Evolutionary conservation across 2,888 invertebrate genomes (phyloP), one percentile per base, ranked within the genome.

Genomic region (Liopterus haemorrhoidalis): DNA sequence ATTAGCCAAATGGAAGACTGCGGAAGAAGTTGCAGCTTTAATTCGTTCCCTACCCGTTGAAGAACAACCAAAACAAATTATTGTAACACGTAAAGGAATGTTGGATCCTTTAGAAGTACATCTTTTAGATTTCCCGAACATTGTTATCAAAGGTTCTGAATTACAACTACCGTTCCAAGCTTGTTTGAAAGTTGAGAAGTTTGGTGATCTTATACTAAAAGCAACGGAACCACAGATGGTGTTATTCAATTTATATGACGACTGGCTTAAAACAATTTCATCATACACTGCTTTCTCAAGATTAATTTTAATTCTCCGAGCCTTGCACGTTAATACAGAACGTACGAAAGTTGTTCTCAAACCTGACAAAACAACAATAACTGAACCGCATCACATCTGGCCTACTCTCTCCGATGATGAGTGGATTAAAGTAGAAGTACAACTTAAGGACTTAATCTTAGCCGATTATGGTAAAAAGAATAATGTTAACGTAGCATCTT

Each of bases 201-300:
- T 99, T 63, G 99, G 99, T 43, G 99, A 99, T 72, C 75, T 99
- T 47, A 99, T 99, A 61, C 73, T 99, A 42, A 99, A 99, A 69
- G 99, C 99, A 1, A 99, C 96, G 0, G 99, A 99, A 64, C 99
- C 99, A 0, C 99, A 99, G 71, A 99, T 99, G 99, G 97, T 99
- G 30, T 73, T 99, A 20, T 99, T 99, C 73, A 99, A 99, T 71
- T 73, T 99, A 36, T 99, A 97, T 60, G 99, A 99, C 61, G 99
- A 99, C 69, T 99, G 99, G 99, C 73, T 99, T 46, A 97, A 97
- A 69, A 96, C 97, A 0, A 97, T 99, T 59, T 97, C 97, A 0
- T 97, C 96, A 0, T 99, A 99, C 66, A 99, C 99, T 2, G 95
- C 96, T 0, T 99, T 97, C 76, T 96, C 95, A 54, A 82, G 99